phyloP scores from a whole-genome alignment of 2,797 vertebrate genomes.

The Sciurus vulgaris region DNA sequence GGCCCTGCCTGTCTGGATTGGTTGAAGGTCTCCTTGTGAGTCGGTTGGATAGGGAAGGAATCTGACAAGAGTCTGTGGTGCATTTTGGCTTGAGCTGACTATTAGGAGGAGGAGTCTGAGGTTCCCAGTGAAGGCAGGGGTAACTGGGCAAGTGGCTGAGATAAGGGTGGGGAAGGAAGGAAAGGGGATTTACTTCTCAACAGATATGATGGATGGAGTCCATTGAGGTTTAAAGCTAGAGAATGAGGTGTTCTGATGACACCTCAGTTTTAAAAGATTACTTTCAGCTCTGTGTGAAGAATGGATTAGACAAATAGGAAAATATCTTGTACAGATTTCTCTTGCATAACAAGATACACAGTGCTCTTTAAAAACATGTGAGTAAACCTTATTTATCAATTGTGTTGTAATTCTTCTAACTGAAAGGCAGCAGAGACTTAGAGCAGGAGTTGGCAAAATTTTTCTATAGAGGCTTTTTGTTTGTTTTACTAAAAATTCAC shows the following conservation, averaged over 20 bases:
- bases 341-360: not conserved
- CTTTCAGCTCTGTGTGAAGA: not conserved
- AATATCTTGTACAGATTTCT: not conserved
- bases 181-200: not conserved
- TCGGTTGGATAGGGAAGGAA: not conserved
- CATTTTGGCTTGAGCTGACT: not conserved
- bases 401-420: conserved; percentile 4
- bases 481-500: not conserved
- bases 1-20: not conserved
- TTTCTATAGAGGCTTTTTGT: not conserved
- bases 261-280: not conserved
- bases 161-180: not conserved
- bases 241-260: not conserved
- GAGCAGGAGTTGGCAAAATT: not conserved
- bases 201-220: not conserved
- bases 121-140: not conserved
- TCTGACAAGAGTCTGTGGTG: not conserved
- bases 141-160: no score
- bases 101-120: not conserved
- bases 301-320: not conserved
- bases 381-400: not conserved
- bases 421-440: conserved; percentile 42
- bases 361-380: not conserved
- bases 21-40: not conserved
- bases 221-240: not conserved